Percentiles rank a stretch among this genome's conserved stretches.
Evolutionary conservation across 2,797 vertebrate species (phyloP).

Genomic region (Adrianichthys oophorus): DNA sequence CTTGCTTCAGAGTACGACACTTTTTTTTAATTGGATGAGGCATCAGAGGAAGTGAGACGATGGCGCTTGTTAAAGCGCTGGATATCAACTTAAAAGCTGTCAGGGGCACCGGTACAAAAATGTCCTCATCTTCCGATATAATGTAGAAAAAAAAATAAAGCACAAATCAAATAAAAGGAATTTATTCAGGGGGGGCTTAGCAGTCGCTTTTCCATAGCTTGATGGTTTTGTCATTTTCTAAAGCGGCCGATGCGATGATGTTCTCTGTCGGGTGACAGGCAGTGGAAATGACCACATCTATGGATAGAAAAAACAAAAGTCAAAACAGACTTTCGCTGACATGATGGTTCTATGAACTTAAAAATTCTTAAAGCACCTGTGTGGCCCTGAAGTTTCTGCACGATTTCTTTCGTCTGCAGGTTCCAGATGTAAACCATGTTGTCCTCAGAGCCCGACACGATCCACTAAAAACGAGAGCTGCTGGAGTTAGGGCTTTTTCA

Average conservation of each 20-base stretch:
- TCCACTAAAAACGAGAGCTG: constrained; percentile 82
- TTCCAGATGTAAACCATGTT: constrained; percentile 99
- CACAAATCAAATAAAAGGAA: constrained; percentile 37
- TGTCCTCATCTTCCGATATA: constrained; percentile 54
- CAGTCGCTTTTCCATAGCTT: constrained; percentile 99
- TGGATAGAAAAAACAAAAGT: not conserved
- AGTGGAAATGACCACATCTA: constrained; percentile 97
- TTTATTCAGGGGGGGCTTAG: constrained; percentile 68
- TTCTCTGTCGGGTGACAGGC: constrained; percentile 99
- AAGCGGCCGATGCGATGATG: constrained; percentile 96
- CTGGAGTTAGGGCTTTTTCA: not conserved
- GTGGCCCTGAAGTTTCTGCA: constrained; percentile 98
- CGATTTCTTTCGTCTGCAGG: constrained; percentile 98
- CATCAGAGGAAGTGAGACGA: constrained; percentile 10
- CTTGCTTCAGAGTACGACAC: constrained; percentile 8
- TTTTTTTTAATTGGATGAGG: constrained; percentile 7
- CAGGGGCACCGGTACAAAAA: constrained; percentile 46
- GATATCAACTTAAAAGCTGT: constrained; percentile 32
- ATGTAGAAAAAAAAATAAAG: constrained; percentile 24
- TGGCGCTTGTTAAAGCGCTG: constrained; percentile 8
- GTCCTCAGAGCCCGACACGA: constrained; percentile 97
- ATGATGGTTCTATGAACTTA: not conserved
- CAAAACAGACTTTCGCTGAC: not conserved
- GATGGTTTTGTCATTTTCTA: constrained; percentile 99
- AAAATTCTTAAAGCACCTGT: constrained; percentile 80